Evolutionary conservation across 2,113 vertebrate genomes (phyloP), one percentile per base, ranked within the genome.

Genomic region (Psittacula cyanocephala): DNA sequence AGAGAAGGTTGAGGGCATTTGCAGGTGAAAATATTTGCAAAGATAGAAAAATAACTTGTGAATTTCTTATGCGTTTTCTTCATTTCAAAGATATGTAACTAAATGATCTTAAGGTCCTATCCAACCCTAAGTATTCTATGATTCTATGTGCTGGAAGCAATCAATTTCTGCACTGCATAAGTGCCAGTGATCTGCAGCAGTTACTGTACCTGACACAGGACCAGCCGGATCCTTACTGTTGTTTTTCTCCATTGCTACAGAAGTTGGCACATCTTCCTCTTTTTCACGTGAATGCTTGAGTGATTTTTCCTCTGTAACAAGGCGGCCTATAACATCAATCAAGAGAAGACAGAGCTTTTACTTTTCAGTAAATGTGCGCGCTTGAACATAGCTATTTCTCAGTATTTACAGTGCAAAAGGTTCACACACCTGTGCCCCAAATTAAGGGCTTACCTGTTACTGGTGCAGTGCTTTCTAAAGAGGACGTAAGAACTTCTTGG

Each of bases 381-480:
- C 27, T 19, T 10, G 13, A 52, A 14, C 15, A 6, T 4, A 75
- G 4, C 35, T 43, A 3, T 46, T 79, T 82, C 23, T 10, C 13
- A 69, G 37, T 44, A 8, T 16, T 59, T 68, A 4, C 41, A 31
- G 52, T 5, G 39, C 28, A 57, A 49, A 39, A 18, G 33, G 8
- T 52, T 55, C 10, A 29, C 7, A 3, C 4, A 11, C 11, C 37
- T 28, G 43, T 6, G 9, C 35, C 28, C 46, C 62, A 46, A 16
- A 8, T 13, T 11, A 62, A 72, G 63, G 14, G 7, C 94, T 96
- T 81, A 98, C 98, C 97, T 1, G n/a, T 80, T 13, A 39, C 72
- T 0, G n/a, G 70, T 10, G 74, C 59, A 15, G 82, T 23, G 28
- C 41, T 92, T 49, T 95, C 95, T 33, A 44, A 44, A 29, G 95